Conservation (phyloP, 2,888 invertebrate genomes). For the Cactoblastis cactorum region DNA sequence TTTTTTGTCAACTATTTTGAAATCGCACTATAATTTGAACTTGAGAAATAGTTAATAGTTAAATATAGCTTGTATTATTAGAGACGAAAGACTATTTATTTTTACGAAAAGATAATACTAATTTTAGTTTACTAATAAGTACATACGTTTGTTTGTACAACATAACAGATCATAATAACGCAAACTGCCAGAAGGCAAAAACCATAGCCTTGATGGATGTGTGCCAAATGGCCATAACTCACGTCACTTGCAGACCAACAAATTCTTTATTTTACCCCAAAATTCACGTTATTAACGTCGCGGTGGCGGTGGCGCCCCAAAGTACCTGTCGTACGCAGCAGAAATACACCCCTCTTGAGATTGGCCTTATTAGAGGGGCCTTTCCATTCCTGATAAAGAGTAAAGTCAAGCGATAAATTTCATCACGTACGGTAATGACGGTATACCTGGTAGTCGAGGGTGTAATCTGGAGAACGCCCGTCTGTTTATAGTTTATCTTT, state of each 20-base stretch:
- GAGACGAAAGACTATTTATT: too few species aligned
- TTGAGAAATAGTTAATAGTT: too few species aligned
- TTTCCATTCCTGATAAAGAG: slow-evolving; percentile 8
- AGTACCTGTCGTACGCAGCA: slow-evolving; percentile 13
- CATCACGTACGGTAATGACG: slow-evolving; percentile 10
- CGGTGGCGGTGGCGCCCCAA: not conserved
- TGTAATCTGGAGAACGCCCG: not conserved
- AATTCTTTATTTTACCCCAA: slow-evolving; percentile 8
- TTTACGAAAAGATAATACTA: too few species aligned
- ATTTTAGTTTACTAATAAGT: too few species aligned
- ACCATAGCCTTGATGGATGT: not conserved
- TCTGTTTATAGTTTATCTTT: not conserved
- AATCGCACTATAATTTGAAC: too few species aligned
- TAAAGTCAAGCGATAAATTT: slow-evolving; percentile 15
- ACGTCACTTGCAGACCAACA: not conserved
- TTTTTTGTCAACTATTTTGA: too few species aligned
- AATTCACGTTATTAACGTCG: slow-evolving; percentile 6
- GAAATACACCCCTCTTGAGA: slow-evolving; percentile 13
- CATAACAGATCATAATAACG: too few species aligned
- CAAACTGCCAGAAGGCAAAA: slow-evolving; percentile 4
- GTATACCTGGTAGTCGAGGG: not conserved
- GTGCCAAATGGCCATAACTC: not conserved
- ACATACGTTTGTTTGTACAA: too few species aligned
- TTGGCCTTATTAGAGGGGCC: slow-evolving; percentile 7
- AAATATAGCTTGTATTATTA: too few species aligned